These are phyloP conservation scores for Toxotes lorentzi DNA, from an alignment of 2,797 vertebrate genomes.

Conservation along the genomic window DNA sequence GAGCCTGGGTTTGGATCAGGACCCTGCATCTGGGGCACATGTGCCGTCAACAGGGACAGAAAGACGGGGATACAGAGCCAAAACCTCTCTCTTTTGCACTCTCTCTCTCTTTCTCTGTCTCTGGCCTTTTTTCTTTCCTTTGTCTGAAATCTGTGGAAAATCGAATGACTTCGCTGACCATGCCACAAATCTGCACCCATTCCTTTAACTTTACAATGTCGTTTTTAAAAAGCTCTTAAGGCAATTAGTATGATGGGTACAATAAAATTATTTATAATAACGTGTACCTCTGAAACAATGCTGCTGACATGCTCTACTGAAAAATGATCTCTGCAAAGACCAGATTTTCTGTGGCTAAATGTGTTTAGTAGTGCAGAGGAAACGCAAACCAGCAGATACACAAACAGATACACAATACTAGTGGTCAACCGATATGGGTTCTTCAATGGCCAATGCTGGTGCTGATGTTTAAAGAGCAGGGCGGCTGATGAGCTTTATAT, in stretches of 20 bases:
- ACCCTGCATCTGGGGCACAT: constrained; percentile 83
- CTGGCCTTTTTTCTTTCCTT: constrained; percentile 30
- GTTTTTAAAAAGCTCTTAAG: constrained; percentile 30
- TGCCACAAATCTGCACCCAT: constrained; percentile 45
- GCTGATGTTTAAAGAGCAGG: no score
- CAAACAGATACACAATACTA: constrained; percentile 48
- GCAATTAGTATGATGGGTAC: constrained; percentile 11
- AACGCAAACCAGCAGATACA: constrained; percentile 55
- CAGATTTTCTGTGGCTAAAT: constrained; percentile 60
- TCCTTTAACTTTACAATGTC: constrained; percentile 5
- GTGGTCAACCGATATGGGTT: no score
- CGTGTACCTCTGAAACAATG: constrained; percentile 60
- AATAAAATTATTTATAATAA: constrained; percentile 54
- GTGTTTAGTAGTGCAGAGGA: constrained; percentile 53
- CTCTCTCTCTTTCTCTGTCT: not conserved
- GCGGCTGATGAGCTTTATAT: no score
- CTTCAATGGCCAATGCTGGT: no score
- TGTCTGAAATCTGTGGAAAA: constrained; percentile 49
- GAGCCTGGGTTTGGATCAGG: constrained; percentile 78
- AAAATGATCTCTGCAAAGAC: constrained; percentile 50
- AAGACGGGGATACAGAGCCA: constrained; percentile 54
- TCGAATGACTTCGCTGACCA: constrained; percentile 31
- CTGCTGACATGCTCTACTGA: constrained; percentile 61
- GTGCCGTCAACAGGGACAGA: constrained; percentile 75
- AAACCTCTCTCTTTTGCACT: constrained; percentile 30